Conservation (phyloP, 2,113 vertebrate genomes). For the Recurvirostra avosetta region DNA sequence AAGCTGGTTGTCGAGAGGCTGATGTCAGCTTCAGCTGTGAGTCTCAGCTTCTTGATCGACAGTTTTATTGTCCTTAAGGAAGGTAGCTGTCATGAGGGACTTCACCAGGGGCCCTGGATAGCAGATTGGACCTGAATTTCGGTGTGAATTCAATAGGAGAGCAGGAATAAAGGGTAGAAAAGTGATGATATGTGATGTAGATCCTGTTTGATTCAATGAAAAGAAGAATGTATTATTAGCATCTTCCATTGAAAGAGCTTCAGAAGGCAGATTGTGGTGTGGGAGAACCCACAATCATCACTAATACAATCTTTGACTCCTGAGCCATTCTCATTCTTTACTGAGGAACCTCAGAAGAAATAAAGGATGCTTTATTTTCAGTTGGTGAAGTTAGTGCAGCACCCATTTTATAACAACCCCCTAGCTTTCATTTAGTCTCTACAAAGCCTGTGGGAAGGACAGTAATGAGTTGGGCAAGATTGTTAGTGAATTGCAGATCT, state of each 20-base stretch:
- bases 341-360: not conserved
- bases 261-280: not conserved
- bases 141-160: not conserved
- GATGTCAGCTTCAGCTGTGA: not conserved
- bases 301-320: not conserved
- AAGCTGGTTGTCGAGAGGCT: not conserved
- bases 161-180: not conserved
- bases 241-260: not conserved
- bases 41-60: not conserved
- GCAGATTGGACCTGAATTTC: not conserved
- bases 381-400: not conserved
- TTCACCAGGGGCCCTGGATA: not conserved
- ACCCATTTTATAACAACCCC: not conserved
- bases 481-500: not conserved
- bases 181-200: not conserved
- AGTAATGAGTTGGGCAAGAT: not conserved
- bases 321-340: not conserved
- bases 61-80: not conserved
- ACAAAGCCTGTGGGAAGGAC: not conserved
- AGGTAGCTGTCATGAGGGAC: not conserved
- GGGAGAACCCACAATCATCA: not conserved
- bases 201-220: not conserved
- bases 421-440: not conserved
- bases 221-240: not conserved
- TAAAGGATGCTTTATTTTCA: not conserved